Base-by-base conservation (phyloP, 2,888 invertebrate species). In the Spialia ferax region DNA sequence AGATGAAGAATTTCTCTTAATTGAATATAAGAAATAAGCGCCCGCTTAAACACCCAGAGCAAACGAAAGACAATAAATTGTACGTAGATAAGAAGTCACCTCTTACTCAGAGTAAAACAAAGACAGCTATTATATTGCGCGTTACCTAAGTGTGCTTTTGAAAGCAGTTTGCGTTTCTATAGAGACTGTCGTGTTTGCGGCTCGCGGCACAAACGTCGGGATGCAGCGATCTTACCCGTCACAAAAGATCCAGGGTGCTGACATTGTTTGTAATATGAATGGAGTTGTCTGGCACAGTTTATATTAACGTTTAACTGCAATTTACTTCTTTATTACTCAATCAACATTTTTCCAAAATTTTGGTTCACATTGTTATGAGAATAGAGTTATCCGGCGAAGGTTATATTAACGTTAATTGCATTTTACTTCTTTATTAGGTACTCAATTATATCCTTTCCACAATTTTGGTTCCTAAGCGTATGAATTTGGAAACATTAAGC, bases 161-260 rank as follows among this genome's bases (percentile, higher is more conserved):
- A 71, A 75, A 74, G 73, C 71, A 68, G 65, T 72, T 69, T 70
- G 69, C 69, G 70, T 71, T 71, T 64, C 68, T 70, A 70, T 54
- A 59, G 66, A 60, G 60, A 61, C 66, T 45, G 61, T 61, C 61
- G 42, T 45, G 61, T 42, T 55, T 54, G 29, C 38, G 59, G n/a
- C 18, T 45, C 32, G 54, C 42, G 60, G 54, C 45, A 22, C 42
- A 66, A 66, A 55, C 29, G 60, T 15, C 45, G 60, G 52, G 66
- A 66, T 57, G 54, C 22, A 66, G 60, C 60, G 66, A 20, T 29
- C 29, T 7, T 10, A 42, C n/a, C n/a, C n/a, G n/a, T n/a, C n/a
- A 52, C 59, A 61, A 60, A 61, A 66, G 29, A 32, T 65, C 13
- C 22, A 22, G 50, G 11, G 50, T 1, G 20, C 48, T 10, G 4